Evolutionary conservation across 2,113 vertebrate genomes (phyloP).

Genomic region (Spea multiplicata): DNA sequence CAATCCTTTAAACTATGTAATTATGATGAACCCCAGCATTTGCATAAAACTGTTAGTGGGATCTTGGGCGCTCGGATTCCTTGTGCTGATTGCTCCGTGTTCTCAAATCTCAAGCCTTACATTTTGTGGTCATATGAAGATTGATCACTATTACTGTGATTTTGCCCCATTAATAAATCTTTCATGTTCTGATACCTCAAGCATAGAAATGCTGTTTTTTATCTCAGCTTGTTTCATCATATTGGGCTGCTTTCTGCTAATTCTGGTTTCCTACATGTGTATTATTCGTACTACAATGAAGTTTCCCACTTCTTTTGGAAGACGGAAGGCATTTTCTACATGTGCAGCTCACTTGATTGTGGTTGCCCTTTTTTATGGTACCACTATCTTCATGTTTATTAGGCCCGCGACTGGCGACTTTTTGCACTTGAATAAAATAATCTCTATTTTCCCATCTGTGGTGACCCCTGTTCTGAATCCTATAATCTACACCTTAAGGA

Average conservation of each 20-base stretch:
- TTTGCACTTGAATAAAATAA: constrained; percentile 5
- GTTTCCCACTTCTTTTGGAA: not conserved
- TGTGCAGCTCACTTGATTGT: constrained; percentile 28
- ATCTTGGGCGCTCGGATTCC: too few species aligned
- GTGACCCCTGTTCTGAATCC: constrained; percentile 31
- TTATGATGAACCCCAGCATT: constrained; percentile 32
- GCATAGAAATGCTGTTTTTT: constrained; percentile 15
- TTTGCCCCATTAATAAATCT: constrained; percentile 20
- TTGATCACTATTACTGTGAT: constrained; percentile 42
- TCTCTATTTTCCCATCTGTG: constrained; percentile 26
- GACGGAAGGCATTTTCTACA: constrained; percentile 29
- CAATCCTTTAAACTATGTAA: constrained; percentile 41
- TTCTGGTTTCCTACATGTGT: constrained; percentile 14
- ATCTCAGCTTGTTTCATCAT: constrained; percentile 21
- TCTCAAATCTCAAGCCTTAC: too few species aligned
- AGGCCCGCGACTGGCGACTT: not conserved
- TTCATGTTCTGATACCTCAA: constrained; percentile 12
- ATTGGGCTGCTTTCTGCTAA: constrained; percentile 20
- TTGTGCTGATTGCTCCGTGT: too few species aligned
- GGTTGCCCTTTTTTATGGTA: constrained; percentile 28
- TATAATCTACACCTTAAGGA: constrained; percentile 22
- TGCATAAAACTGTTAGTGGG: not conserved
- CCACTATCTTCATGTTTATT: constrained; percentile 34
- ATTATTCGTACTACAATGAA: not conserved
- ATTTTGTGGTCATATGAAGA: too few species aligned